A percentile compares a stretch with the other conserved stretches of the same genome.
phyloP scores from a whole-genome alignment of 2,113 vertebrate species.

The Actenoides hombroni region DNA sequence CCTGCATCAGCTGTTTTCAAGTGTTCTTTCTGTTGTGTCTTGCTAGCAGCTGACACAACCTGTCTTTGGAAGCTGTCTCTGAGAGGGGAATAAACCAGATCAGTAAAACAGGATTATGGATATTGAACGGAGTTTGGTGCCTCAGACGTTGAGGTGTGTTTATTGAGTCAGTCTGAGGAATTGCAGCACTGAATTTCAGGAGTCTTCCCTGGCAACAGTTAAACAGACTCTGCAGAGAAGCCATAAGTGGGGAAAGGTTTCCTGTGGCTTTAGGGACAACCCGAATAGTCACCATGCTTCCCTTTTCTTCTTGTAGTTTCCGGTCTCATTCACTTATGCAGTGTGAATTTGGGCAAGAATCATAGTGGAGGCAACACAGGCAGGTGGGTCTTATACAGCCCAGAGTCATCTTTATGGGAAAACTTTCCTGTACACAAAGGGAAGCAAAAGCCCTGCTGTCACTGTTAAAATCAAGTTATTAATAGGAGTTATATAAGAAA shows the following conservation, averaged over 20 bases:
- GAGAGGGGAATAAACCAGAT: background rate
- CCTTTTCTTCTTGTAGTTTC: background rate
- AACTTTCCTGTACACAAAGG: background rate
- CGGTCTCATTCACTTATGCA: background rate
- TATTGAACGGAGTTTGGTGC: background rate
- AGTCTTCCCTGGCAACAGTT: background rate
- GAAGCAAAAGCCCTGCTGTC: background rate
- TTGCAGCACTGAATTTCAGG: background rate
- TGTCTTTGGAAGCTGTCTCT: background rate
- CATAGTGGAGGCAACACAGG: background rate
- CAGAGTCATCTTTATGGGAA: background rate
- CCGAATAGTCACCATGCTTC: fast-evolving
- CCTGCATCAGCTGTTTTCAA: background rate
- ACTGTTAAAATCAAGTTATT: background rate
- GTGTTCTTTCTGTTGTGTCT: background rate
- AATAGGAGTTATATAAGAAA: background rate
- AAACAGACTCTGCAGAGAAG: background rate
- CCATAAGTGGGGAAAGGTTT: background rate
- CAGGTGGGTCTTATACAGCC: background rate
- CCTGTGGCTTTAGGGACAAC: background rate
- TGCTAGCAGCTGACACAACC: background rate
- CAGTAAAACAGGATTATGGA: background rate
- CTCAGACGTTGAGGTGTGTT: fast-evolving
- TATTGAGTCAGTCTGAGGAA: background rate
- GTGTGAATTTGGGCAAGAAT: background rate